Base-by-base conservation (phyloP, 1,140 invertebrate species). In the Leptinotarsa undecemlineata region DNA sequence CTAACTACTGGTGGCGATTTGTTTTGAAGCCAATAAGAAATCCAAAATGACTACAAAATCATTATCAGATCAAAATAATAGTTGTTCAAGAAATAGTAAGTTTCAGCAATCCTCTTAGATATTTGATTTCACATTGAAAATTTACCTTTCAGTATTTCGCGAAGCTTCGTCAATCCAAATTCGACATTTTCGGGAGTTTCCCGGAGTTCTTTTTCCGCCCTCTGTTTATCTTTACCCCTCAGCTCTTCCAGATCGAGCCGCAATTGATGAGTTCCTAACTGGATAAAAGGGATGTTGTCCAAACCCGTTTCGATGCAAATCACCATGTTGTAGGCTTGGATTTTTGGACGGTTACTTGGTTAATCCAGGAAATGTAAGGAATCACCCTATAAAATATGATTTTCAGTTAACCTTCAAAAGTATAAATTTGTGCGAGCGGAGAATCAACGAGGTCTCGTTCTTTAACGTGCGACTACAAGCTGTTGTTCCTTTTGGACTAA, bases 141-240 rank as follows among this genome's bases (percentile, higher is more conserved):
- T 33, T 78, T 78, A 87, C 91, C 90, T 80, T 90, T 87, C 1
- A 93, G 83, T 20, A 91, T 83, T 78, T 89, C 86, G 69, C 86
- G 86, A 1, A 93, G 84, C 48, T 87, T 87, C 68, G 82, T 84
- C 13, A 93, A 81, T 33, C 88, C 89, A 26, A 88, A 84, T 77
- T 89, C 87, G 2, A 90, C 86, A 71, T 88, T 88, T 77, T 91
- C 91, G 0, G 91, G 89, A 0, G 88, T 89, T 81, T 94, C 92
- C 51, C 91, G 82, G 0, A 94, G 81, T 81, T 94, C 92, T 47
- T 87, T 88, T 72, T 86, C 84, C 1, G 92, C 92, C 66, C 91
- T 86, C 73, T 90, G 87, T 78, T 86, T 83, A 69, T 74, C 84
- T 68, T 79, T 73, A 13, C 77, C 82, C 57, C 78, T 66, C n/a